A percentile compares a stretch with the other conserved stretches of the same genome.
Conservation (phyloP, 2,113 vertebrate genomes). For the Poecile atricapillus region DNA sequence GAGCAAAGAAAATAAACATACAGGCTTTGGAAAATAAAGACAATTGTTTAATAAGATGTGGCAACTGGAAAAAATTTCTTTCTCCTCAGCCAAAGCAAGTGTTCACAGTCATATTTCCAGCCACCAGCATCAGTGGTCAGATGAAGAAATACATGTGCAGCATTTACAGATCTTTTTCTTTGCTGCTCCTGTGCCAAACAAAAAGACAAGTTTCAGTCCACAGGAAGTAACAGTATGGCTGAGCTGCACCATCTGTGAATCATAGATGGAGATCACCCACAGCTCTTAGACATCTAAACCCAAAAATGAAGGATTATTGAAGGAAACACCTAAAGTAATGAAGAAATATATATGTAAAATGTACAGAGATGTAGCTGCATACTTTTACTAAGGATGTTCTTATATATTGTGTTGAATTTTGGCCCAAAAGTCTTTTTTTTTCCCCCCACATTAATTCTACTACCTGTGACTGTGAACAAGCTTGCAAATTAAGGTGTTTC, state of each 20-base stretch:
- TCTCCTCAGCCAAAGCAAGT: not conserved
- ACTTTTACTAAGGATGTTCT: not conserved
- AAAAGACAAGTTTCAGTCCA: not conserved
- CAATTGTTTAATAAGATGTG: not conserved
- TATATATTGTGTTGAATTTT: not conserved
- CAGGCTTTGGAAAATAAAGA: not conserved
- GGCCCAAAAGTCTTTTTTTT: not conserved
- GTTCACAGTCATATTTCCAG: not conserved
- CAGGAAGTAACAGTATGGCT: not conserved
- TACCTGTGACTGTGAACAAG: not conserved
- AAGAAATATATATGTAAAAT: not conserved
- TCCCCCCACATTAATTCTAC: not conserved
- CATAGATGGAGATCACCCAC: not conserved
- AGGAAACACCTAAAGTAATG: not conserved
- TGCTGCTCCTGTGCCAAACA: not conserved
- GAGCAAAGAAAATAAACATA: constrained; percentile 8
- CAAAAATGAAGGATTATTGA: not conserved
- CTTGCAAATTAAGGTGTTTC: not conserved
- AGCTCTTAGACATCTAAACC: not conserved
- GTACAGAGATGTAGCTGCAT: not conserved
- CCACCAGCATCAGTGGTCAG: not conserved
- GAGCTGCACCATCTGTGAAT: not conserved
- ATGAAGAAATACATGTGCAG: not conserved
- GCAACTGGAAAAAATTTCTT: not conserved
- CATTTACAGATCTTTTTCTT: not conserved